A percentile compares a stretch with the other conserved stretches of the same genome.
These are phyloP conservation scores for Ylistrum balloti DNA, from an alignment of 1,140 invertebrate species.

Conservation along the genomic window DNA sequence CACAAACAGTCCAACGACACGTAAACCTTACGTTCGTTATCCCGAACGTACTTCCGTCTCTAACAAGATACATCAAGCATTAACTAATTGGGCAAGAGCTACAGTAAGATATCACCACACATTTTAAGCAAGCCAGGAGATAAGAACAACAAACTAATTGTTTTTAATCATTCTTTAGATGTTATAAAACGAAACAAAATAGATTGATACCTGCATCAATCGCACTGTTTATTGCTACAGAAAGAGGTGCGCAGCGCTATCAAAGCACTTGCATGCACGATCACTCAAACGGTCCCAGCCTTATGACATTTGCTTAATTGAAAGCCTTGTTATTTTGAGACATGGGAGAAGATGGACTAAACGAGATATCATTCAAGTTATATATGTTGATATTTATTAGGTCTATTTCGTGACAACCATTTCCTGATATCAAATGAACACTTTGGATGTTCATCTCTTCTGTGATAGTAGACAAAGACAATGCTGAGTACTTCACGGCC, in stretches of 20 bases:
- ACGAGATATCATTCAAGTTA: background rate
- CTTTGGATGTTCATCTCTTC: background rate
- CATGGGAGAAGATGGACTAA: background rate
- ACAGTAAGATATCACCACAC: background rate
- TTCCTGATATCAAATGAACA: background rate
- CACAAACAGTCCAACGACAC: background rate
- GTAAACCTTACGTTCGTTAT: background rate
- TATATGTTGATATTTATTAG: background rate
- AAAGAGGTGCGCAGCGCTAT: background rate
- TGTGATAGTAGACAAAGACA: no score
- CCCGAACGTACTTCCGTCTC: background rate
- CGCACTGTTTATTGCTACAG: background rate
- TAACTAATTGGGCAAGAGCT: background rate
- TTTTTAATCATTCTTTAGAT: conserved; percentile 13
- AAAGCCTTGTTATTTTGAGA: background rate
- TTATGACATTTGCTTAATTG: background rate
- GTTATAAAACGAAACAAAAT: conserved; percentile 35
- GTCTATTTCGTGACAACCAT: background rate
- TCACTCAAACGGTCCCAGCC: background rate
- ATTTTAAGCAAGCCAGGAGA: background rate
- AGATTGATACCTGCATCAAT: conserved; percentile 13
- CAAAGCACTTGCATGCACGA: background rate
- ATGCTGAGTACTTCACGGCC: no score
- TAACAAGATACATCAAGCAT: background rate
- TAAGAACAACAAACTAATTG: background rate